Base-by-base conservation (phyloP, 2,888 invertebrate species). In the Harpalus rufipes region DNA sequence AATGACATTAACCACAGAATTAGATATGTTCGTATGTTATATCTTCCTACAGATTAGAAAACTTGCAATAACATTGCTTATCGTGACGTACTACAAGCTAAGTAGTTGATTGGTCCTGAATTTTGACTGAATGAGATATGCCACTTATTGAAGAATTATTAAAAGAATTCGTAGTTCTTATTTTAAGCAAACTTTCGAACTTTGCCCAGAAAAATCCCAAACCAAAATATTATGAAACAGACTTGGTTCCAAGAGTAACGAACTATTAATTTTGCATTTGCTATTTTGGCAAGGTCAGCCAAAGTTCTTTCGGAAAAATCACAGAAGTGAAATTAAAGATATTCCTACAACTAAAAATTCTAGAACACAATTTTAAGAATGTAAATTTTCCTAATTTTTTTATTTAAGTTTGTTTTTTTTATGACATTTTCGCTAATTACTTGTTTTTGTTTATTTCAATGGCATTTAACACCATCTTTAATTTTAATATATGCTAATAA, bases 201-300 rank as follows among this genome's bases (percentile, higher is more conserved):
- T 63, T 63, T 63, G 63, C 25, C 2, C 68, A 12, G 10, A 10
- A 14, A 39, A 32, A 7, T 39, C 18, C 18, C 18, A 21, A 61
- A 63, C 63, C 63, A 63, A 63, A 68, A 68, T 39, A 32, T 68
- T 68, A 51, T 51, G 32, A 68, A 39, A 39, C 7, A 39, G 5
- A 14, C 14, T 68, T 39, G 21, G 68, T 14, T 32, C 14, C 68
- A 68, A 68, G 68, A 68, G 68, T 68, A 68, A 68, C 68, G 68
- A 68, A 68, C 68, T 68, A 68, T 68, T 68, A 68, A 68, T 68
- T 68, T 68, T 32, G 14, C 25, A 68, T 68, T 68, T 32, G 1
- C 32, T 32, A 32, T 32, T 32, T 32, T 68, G 68, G 68, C 68
- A 32, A 68, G 39, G n/a, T 14, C 39, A 25, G 25, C 14, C 39